A percentile compares a stretch with the other conserved stretches of the same genome.
Evolutionary conservation across 2,888 invertebrate genomes (phyloP).

Genomic region (Drosophila glabriapex): DNA sequence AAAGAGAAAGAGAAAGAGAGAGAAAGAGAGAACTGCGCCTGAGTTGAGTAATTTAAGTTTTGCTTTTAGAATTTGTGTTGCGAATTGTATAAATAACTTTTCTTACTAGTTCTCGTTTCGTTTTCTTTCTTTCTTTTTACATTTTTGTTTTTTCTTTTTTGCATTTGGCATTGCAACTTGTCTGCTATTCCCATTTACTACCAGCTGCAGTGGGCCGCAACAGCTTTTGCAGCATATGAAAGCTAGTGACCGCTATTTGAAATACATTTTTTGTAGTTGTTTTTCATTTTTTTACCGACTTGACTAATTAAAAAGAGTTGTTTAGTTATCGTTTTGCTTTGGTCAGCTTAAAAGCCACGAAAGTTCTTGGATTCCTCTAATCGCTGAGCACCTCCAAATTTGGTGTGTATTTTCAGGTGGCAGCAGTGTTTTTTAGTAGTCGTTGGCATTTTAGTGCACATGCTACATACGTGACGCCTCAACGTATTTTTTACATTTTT

Average conservation of each 20-base stretch:
- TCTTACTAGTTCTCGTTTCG: slow-evolving; percentile 1
- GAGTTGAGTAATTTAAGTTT: neutral
- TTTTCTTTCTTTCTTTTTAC: slow-evolving; percentile 19
- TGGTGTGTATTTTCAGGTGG: slow-evolving; percentile 20
- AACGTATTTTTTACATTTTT: slow-evolving; percentile 41
- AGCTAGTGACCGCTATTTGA: slow-evolving; percentile 36
- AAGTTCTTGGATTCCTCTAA: slow-evolving; percentile 41
- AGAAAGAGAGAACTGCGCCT: neutral
- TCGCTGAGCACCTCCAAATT: slow-evolving; percentile 51
- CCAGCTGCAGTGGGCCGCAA: slow-evolving; percentile 31
- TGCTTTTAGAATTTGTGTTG: slow-evolving; percentile 8
- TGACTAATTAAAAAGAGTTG: slow-evolving; percentile 25
- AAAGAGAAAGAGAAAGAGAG: neutral
- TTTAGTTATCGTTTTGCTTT: slow-evolving; percentile 5
- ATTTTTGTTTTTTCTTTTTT: slow-evolving; percentile 23
- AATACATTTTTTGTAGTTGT: slow-evolving; percentile 4
- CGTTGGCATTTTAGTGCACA: slow-evolving; percentile 21
- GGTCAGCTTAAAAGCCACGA: slow-evolving; percentile 25
- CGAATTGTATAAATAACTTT: neutral
- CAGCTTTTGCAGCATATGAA: slow-evolving; percentile 12
- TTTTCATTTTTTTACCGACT: slow-evolving; percentile 12
- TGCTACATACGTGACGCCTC: slow-evolving; percentile 62
- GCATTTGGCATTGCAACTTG: slow-evolving; percentile 33
- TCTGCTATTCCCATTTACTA: slow-evolving; percentile 11
- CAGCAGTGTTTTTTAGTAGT: slow-evolving; percentile 8